Evolutionary conservation across 2,113 vertebrate species (phyloP).

Genomic region (Macroglossus sobrinus): DNA sequence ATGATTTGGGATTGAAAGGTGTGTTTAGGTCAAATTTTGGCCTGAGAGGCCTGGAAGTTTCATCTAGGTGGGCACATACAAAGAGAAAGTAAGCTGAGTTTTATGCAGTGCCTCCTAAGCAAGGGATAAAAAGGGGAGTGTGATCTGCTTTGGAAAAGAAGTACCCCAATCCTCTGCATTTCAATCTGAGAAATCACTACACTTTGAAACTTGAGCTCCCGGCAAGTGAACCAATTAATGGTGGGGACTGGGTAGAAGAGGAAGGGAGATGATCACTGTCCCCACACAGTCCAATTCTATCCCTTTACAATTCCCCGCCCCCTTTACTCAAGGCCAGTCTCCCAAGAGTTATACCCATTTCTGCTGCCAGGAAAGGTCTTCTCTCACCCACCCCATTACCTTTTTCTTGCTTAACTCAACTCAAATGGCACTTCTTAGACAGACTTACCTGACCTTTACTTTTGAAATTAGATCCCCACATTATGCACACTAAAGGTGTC

Average conservation of each 20-base stretch:
- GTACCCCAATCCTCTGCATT: neutral
- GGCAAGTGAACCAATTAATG: neutral
- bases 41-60: neutral
- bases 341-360: neutral
- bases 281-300: neutral
- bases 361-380: neutral
- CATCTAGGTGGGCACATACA: accelerated
- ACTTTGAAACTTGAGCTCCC: neutral
- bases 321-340: neutral
- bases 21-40: neutral
- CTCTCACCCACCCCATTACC: neutral
- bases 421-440: neutral
- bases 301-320: neutral
- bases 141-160: neutral
- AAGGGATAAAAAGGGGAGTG: neutral
- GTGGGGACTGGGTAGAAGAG: neutral
- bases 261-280: neutral
- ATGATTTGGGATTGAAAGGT: neutral
- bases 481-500: neutral
- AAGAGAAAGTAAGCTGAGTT: neutral
- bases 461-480: neutral
- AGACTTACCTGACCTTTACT: neutral
- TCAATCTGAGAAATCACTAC: neutral
- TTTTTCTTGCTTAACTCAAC: neutral
- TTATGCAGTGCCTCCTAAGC: neutral